Evolutionary conservation across 35 echinoderm and acorn worm species (phyloP).

Genomic region (Lytechinus pictus): DNA sequence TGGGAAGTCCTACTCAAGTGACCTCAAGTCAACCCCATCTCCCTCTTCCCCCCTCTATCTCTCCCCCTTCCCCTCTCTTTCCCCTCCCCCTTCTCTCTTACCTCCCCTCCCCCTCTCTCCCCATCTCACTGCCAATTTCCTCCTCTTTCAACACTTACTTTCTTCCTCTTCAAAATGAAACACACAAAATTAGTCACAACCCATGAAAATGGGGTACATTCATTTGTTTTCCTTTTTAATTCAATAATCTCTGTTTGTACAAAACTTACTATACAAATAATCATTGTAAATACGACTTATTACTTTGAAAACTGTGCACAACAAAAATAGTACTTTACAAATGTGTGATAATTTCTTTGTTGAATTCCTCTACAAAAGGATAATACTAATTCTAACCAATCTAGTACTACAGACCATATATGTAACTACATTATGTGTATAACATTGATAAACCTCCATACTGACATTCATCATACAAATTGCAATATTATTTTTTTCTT

Average conservation of each 20-base stretch:
- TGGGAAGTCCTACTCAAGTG: too few species aligned
- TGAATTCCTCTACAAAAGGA: background rate
- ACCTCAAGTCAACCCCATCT: too few species aligned
- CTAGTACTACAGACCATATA: conserved; percentile 4
- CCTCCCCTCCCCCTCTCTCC: background rate
- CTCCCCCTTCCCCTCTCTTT: too few species aligned
- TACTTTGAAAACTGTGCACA: background rate
- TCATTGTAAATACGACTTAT: conserved; percentile 1
- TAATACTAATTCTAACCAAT: background rate
- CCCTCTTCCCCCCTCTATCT: too few species aligned
- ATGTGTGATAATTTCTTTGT: background rate
- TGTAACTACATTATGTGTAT: background rate
- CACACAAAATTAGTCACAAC: background rate
- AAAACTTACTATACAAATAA: conserved; percentile 50
- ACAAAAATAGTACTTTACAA: conserved; percentile 31
- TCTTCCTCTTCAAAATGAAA: background rate
- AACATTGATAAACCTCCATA: background rate
- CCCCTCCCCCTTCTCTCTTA: background rate
- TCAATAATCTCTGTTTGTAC: conserved; percentile 48
- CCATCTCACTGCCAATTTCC: background rate
- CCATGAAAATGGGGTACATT: background rate
- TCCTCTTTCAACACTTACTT: background rate
- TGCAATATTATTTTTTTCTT: background rate
- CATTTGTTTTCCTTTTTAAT: conserved; percentile 34
- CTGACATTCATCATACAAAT: background rate